phyloP scores from a whole-genome alignment of 2,797 vertebrate genomes.

The Danio tinwini region DNA sequence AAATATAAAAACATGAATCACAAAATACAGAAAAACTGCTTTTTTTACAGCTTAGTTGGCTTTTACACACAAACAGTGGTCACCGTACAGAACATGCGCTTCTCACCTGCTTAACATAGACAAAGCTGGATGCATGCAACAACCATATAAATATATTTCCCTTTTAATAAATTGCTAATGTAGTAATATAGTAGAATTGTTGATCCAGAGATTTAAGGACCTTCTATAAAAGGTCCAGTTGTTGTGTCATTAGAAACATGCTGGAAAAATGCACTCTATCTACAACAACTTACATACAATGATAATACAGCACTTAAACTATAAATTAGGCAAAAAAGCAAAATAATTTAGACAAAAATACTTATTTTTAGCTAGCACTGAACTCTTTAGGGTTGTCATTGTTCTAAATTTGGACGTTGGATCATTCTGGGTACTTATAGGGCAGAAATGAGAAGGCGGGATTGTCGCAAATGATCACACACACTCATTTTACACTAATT shows the following conservation, averaged over 20 bases:
- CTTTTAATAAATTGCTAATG: not conserved
- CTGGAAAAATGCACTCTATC: not conserved
- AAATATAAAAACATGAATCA: too few species aligned
- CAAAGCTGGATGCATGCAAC: not conserved
- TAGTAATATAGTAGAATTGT: not conserved
- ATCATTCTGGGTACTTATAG: slow-evolving; percentile 75
- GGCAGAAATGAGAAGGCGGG: slow-evolving; percentile 64
- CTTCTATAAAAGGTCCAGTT: not conserved
- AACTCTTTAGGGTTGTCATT: slow-evolving; percentile 8
- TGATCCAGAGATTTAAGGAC: slow-evolving; percentile 10
- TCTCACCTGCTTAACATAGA: not conserved
- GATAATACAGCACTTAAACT: not conserved
- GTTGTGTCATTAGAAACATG: not conserved
- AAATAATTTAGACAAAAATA: not conserved
- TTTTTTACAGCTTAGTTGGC: not conserved
- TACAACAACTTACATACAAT: not conserved
- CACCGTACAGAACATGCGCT: not conserved
- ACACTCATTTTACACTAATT: slow-evolving; percentile 61
- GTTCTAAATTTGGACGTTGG: slow-evolving; percentile 67
- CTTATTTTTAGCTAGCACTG: not conserved
- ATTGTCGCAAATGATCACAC: slow-evolving; percentile 57
- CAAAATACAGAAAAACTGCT: too few species aligned
- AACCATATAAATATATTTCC: not conserved
- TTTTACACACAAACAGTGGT: not conserved
- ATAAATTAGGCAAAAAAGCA: not conserved